Base-by-base conservation (phyloP, 2,888 invertebrate genomes). In the Arrhopalites spinosus region DNA sequence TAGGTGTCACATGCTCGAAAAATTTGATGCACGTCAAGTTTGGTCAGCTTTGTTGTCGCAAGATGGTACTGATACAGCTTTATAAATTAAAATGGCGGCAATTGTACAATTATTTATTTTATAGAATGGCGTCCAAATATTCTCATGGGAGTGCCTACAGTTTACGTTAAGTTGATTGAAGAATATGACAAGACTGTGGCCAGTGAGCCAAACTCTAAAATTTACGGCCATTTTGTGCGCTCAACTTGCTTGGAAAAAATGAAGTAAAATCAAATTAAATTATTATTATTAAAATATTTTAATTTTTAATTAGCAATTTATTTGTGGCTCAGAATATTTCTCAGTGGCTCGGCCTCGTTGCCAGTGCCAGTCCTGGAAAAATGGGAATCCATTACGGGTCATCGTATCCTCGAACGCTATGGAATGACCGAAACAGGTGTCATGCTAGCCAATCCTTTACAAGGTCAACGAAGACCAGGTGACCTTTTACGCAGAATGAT, bases 81-180 rank as follows among this genome's bases (percentile, higher is more conserved):
- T n/a, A n/a, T n/a, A n/a, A n/a, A n/a, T n/a, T n/a, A n/a, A n/a
- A n/a, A n/a, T n/a, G n/a, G n/a, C n/a, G n/a, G n/a, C n/a, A n/a
- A n/a, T n/a, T n/a, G n/a, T n/a, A n/a, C n/a, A 36, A 36, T 36
- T 36, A 36, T 36, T 36, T 36, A 11, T 36, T 36, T 36, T 36
- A n/a, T n/a, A n/a, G 53, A 53, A 17, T n/a, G n/a, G 43, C 87
- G 90, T 63, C 88, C 93, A 23, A 92, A 91, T 53, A 88, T 93
- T 70, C 92, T 93, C 84, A 93, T 95, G 90, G 96, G 92, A 17
- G 95, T 95, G 50, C 96, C 96, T 0, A 93, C 95, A 0, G 92
- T 95, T 84, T 96, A 95, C 85, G 89, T 90, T 69, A 91, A 91
- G 77, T 87, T 97, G 11, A 90, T 92, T 1, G 89, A 91, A 71